These are phyloP conservation scores for Pocillopora verrucosa DNA, from an alignment of 64 coral and sea anemone genomes.

Conservation along the genomic window DNA sequence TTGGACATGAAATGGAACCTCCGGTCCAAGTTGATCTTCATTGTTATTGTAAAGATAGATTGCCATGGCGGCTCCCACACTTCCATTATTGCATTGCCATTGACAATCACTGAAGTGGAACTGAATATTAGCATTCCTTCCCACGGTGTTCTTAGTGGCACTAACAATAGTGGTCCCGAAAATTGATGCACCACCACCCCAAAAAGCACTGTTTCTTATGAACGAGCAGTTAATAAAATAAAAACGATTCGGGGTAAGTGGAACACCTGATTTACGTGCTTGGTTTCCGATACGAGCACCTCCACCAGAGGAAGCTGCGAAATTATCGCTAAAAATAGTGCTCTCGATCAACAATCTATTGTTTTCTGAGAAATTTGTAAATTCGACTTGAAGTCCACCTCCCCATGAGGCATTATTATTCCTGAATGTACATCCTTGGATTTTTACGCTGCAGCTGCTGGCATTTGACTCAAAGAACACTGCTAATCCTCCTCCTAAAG, in stretches of 20 bases:
- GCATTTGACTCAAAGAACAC: slow-evolving; percentile 59
- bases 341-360: slow-evolving; percentile 38
- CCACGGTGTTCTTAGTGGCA: background rate
- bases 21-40: slow-evolving; percentile 69
- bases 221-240: slow-evolving; percentile 41
- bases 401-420: slow-evolving; percentile 72
- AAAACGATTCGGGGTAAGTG: slow-evolving; percentile 5
- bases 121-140: background rate
- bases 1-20: slow-evolving; percentile 51
- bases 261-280: background rate
- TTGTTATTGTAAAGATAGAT: slow-evolving; percentile 68
- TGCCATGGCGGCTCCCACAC: slow-evolving; percentile 63
- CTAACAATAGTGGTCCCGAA: slow-evolving; percentile 61
- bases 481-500: slow-evolving; percentile 78
- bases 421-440: slow-evolving; percentile 57
- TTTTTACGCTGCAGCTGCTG: slow-evolving; percentile 43
- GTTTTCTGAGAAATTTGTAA: slow-evolving; percentile 24
- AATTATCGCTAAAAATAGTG: slow-evolving; percentile 55
- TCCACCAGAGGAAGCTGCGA: slow-evolving; percentile 65
- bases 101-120: slow-evolving; percentile 34
- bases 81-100: slow-evolving; percentile 60
- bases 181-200: slow-evolving; percentile 69
- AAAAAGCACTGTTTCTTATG: slow-evolving; percentile 29
- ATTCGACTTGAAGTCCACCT: slow-evolving; percentile 67
- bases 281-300: slow-evolving; percentile 60